phyloP scores from a whole-genome alignment of 2,888 invertebrate species.

The Eubasilissa splendida region DNA sequence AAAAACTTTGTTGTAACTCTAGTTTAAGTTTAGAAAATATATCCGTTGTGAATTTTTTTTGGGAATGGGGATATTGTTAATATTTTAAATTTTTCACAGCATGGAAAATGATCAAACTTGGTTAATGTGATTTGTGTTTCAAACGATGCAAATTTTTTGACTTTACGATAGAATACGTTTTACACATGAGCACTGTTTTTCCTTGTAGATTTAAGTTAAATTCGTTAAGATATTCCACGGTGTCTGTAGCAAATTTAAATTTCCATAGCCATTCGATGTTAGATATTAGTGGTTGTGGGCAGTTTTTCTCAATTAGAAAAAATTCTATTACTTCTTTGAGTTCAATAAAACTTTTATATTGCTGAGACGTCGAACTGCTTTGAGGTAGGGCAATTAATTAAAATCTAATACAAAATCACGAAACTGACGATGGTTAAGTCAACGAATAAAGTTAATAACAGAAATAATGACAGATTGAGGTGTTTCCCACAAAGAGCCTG shows the following conservation, averaged over 20 bases:
- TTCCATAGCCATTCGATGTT: slow-evolving; percentile 52
- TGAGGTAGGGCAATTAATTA: slow-evolving; percentile 59
- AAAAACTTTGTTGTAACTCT: no score
- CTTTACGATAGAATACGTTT: slow-evolving; percentile 60
- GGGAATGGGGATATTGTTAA: slow-evolving; percentile 30
- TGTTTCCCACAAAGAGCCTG: slow-evolving; percentile 61
- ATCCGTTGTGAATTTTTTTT: no score
- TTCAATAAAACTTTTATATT: slow-evolving; percentile 57
- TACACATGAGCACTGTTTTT: slow-evolving; percentile 59
- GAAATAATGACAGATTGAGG: slow-evolving; percentile 60
- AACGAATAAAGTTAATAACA: slow-evolving; percentile 61
- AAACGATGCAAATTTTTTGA: slow-evolving; percentile 55
- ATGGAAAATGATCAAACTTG: slow-evolving; percentile 51
- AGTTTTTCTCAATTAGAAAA: slow-evolving; percentile 59
- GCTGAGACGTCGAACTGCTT: slow-evolving; percentile 58
- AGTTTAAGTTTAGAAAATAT: no score
- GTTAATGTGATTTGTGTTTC: slow-evolving; percentile 1
- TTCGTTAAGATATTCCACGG: slow-evolving; percentile 58
- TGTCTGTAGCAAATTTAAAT: slow-evolving; percentile 60
- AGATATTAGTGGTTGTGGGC: slow-evolving; percentile 58
- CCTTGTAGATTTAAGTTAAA: slow-evolving; percentile 60
- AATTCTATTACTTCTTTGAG: slow-evolving; percentile 57
- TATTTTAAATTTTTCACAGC: slow-evolving; percentile 60
- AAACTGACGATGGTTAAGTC: slow-evolving; percentile 60
- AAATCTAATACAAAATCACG: slow-evolving; percentile 60